Evolutionary conservation across 2,888 invertebrate species (phyloP).

Genomic region (Oxystoma pomonae): DNA sequence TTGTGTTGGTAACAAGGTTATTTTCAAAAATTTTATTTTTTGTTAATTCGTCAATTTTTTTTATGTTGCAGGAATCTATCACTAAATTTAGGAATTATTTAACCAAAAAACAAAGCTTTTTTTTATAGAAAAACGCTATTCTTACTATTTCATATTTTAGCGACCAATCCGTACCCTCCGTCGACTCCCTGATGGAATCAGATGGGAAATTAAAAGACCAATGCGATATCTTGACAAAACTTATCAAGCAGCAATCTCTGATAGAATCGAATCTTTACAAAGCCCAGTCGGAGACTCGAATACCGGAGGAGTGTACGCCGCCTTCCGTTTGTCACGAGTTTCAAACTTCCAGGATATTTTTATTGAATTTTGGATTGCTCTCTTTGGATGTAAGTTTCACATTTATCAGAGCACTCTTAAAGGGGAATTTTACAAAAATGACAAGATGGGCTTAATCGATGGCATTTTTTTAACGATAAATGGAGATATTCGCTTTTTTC

Average conservation of each 20-base stretch:
- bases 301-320: slow-evolving; percentile 68
- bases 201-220: slow-evolving; percentile 48
- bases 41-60: no score
- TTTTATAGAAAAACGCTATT: not conserved
- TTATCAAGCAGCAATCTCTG: slow-evolving; percentile 67
- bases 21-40: no score
- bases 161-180: slow-evolving; percentile 84
- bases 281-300: slow-evolving; percentile 27
- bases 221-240: slow-evolving; percentile 64
- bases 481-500: no score
- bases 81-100: not conserved
- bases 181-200: slow-evolving; percentile 71
- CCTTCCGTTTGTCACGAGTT: slow-evolving; percentile 86
- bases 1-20: no score
- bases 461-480: no score
- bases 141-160: slow-evolving; percentile 46
- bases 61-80: no score
- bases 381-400: slow-evolving; percentile 53
- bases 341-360: slow-evolving; percentile 89
- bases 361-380: slow-evolving; percentile 94
- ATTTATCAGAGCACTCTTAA: no score
- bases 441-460: no score
- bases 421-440: no score
- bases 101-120: not conserved
- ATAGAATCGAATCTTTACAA: slow-evolving; percentile 39